A percentile compares a stretch with the other conserved stretches of the same genome.
Evolutionary conservation across 1,140 invertebrate genomes (phyloP).

Genomic region (Thaumatotibia leucotreta): DNA sequence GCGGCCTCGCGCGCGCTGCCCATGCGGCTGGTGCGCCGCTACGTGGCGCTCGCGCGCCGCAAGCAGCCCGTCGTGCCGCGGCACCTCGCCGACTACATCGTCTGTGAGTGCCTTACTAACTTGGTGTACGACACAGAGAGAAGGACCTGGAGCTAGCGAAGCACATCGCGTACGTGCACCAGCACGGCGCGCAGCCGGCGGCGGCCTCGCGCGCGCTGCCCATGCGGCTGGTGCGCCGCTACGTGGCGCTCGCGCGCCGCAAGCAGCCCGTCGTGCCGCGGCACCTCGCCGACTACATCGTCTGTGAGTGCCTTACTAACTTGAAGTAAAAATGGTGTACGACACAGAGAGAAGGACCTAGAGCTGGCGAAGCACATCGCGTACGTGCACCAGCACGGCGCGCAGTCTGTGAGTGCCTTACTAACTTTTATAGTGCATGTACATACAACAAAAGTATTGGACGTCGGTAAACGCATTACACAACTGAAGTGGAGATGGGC

Average conservation of each 20-base stretch:
- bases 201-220: slow-evolving; percentile 86
- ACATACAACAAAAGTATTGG: no score
- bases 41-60: no score
- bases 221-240: slow-evolving; percentile 96
- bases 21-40: no score
- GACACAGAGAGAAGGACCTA: slow-evolving; percentile 89
- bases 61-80: no score
- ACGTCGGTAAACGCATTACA: no score
- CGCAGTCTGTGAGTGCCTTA: slow-evolving; percentile 84
- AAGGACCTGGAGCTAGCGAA: slow-evolving; percentile 96
- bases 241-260: slow-evolving; percentile 94
- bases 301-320: slow-evolving; percentile 80
- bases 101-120: no score
- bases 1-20: no score
- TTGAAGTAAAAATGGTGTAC: no score
- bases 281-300: slow-evolving; percentile 92
- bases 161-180: slow-evolving; percentile 99
- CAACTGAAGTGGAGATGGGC: no score
- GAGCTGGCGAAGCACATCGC: slow-evolving; percentile 98
- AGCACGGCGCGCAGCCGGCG: slow-evolving; percentile 92
- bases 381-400: slow-evolving; percentile 95
- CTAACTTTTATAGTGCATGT: no score
- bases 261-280: slow-evolving; percentile 93
- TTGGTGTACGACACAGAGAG: slow-evolving; percentile 73
- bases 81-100: no score